phyloP scores from a whole-genome alignment of 1,140 invertebrate genomes.

The Penaeus japonicus region DNA sequence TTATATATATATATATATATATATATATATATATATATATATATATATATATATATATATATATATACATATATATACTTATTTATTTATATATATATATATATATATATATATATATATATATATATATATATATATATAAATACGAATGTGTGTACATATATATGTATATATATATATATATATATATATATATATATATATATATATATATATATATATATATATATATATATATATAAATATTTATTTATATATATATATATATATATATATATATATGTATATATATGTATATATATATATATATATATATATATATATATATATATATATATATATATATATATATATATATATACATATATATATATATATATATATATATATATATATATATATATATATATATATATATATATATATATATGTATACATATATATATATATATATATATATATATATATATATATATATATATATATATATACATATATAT shows the following conservation, averaged over 20 bases:
- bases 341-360: constrained; percentile 26
- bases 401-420: constrained; percentile 34
- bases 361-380: constrained; percentile 34
- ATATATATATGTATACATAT: constrained; percentile 23
- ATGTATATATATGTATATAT: no score
- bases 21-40: constrained; percentile 35
- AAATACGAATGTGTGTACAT: not conserved
- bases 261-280: not conserved
- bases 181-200: not conserved
- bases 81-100: constrained; percentile 25
- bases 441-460: constrained; percentile 26
- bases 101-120: constrained; percentile 32
- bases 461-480: constrained; percentile 28
- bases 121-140: constrained; percentile 19
- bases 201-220: constrained; percentile 7
- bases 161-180: no score
- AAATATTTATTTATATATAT: not conserved
- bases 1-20: constrained; percentile 26
- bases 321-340: constrained; percentile 7
- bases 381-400: constrained; percentile 36
- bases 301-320: not conserved
- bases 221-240: constrained; percentile 10
- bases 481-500: constrained; percentile 32
- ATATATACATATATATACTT: constrained; percentile 27
- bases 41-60: constrained; percentile 31